These are phyloP conservation scores for Agapetus fuscipes DNA, from an alignment of 2,888 invertebrate species.

Conservation along the genomic window DNA sequence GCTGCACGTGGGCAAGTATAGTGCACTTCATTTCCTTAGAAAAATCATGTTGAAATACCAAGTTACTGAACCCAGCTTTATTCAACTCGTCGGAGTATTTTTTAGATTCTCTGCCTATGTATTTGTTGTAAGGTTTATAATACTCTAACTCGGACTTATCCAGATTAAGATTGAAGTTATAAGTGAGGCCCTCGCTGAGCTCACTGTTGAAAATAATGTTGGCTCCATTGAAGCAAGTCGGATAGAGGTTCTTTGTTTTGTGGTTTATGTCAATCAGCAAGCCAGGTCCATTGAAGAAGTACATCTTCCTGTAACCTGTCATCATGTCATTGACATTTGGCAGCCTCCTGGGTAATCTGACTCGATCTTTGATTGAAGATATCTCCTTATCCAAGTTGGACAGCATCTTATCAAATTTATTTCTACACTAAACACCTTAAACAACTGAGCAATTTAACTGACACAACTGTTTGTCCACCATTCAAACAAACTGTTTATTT, in stretches of 20 bases:
- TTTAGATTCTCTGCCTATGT: conserved; percentile 11
- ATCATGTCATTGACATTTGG: conserved; percentile 6
- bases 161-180: conserved; percentile 12
- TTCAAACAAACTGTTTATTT: conserved; percentile 4
- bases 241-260: conserved; percentile 12
- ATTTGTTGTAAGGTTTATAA: conserved; percentile 12
- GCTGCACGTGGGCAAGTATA: conserved; percentile 10
- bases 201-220: conserved; percentile 10
- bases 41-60: conserved; percentile 9
- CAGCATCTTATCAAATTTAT: too few relatives aligned
- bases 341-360: conserved; percentile 6
- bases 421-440: too few relatives aligned
- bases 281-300: conserved; percentile 8
- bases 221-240: conserved; percentile 11
- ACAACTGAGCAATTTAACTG: too few relatives aligned
- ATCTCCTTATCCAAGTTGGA: conserved; percentile 10
- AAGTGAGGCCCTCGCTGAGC: conserved; percentile 9
- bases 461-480: too few relatives aligned
- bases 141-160: conserved; percentile 7
- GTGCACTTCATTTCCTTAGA: conserved; percentile 10
- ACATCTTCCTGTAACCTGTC: conserved; percentile 4
- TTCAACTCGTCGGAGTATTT: conserved; percentile 9
- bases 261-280: conserved; percentile 11
- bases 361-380: conserved; percentile 3
- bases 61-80: conserved; percentile 8